Evolutionary conservation across 2,797 vertebrate species (phyloP), one percentile per base, ranked within the genome.

Genomic region (Mus caroli): DNA sequence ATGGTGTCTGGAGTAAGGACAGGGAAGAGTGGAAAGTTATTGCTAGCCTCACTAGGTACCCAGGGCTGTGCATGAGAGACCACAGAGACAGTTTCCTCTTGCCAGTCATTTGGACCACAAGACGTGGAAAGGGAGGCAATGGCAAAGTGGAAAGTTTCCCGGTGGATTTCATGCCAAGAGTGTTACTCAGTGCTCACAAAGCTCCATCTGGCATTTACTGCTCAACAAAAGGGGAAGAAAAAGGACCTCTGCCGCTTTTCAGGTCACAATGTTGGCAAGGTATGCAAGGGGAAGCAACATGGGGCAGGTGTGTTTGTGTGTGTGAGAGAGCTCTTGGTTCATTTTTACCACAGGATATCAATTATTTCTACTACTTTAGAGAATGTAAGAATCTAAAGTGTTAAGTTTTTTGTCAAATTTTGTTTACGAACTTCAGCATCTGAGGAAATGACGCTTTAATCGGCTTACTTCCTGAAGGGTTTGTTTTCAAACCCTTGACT

Each of bases 71-170:
- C 87, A 34, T 15, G 73, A 82, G 31, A 46, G 28, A 3, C 46
- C 54, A 34, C 3, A 10, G 5, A 24, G 50, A 20, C 11, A 3
- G 17, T n/a, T 77, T 79, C 83, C 90, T 94, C 50, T 34, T 13
- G 43, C 84, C 50, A 54, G 77, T 24, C 69, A 4, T 77, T 76
- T 64, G 78, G 78, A 84, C 56, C 50, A 0, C 20, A 52, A 58
- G 94, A 83, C 24, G 26, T 77, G 15, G 50, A 90, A 60, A 46
- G n/a, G 34, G 73, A 85, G 77, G 67, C 40, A 83, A 73, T 7
- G 75, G 71, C 52, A 62, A 67, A 95, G 69, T 91, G 97, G 96
- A 97, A 97, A 97, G 94, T 96, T 97, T 97, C 94, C 94, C 97
- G 95, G 97, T 97, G 95, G 94, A 92, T 80, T 78, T 56, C 11